Base-by-base conservation (phyloP, 1,140 invertebrate species). In the Drosophila eugracilis region DNA sequence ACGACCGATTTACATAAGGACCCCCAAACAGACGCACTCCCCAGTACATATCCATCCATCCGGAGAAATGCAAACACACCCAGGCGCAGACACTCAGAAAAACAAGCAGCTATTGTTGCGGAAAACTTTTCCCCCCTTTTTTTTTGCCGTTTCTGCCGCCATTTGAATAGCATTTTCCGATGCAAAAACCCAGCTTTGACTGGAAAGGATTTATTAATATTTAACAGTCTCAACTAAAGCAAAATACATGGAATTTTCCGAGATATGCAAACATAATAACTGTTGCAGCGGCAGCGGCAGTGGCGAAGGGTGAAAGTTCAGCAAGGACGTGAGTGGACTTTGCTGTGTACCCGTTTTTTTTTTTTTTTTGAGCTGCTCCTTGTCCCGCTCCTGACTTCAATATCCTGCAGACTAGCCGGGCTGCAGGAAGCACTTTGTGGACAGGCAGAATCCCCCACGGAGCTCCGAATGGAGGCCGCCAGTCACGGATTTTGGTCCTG, bases 1-100 rank as follows among this genome's bases (percentile, higher is more conserved):
- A 78, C 75, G 75, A 78, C 78, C 78, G 83, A 78, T 88, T 86
- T 86, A 67, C 83, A 86, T 88, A 88, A 88, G 57, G 44, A 83
- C 53, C 30, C 30, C 48, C 14, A 59, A 60, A 39, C 22, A 54
- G 42, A 63, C 30, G 45, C 37, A 32, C 28, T 41, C 15, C 19
- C 37, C 36, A 45, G n/a, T 36, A 37, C 17, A n/a, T n/a, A 47
- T 28, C 21, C 47, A 69, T 7, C 30, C 69, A 52, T 28, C 42
- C 44, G 39, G 5, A 41, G 14, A 42, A 50, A 15, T 12, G 54
- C 60, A 58, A 47, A 58, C 44, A 69, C 34, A 44, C 30, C 54
- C 22, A 39, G 44, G 44, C 10, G 3, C 26, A 55, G 22, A 44
- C 50, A 53, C 47, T 62, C 39, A 14, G 26, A 45, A 41, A 52